Base-by-base conservation (phyloP, 2,888 invertebrate genomes). In the Synergus umbraculus region DNA sequence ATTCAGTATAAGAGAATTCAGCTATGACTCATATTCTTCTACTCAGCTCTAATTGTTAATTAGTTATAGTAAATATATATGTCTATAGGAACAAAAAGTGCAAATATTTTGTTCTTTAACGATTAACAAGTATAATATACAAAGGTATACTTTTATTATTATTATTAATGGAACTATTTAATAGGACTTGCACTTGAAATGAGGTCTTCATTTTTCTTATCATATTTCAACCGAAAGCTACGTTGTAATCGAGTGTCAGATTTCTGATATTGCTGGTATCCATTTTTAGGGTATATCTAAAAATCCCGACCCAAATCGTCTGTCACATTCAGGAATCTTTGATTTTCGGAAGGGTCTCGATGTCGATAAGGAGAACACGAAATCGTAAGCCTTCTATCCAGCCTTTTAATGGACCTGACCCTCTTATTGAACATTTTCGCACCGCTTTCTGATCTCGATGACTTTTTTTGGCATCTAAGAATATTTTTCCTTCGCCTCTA, bases 321-420 rank as follows among this genome's bases (percentile, higher is more conserved):
- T 44, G 44, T 44, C 22, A 43, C 66, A 22, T 65, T 22, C 44
- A 18, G 22, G 22, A 67, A 44, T 12, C 67, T 22, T 44, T 67
- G 67, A 66, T 18, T 66, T 66, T 66, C 44, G n/a, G 15, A 43
- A 66, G 18, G 15, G 41, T 46, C 67, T 46, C 67, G 22, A 67
- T 46, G 67, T 46, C 44, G 22, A 67, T 18, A 44, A 66, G 18
- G 22, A 67, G 46, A 46, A 46, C 44, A 9, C 22, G 44, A 46
- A 67, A 67, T 67, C 22, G n/a, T 67, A 46, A 13, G 44, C 10
- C 67, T 22, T 66, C 66, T 22, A 44, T 67, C 67, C 41, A 37
- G 13, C 15, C 65, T 12, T 44, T 67, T 67, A 46, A 67, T 67
- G 67, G 18, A n/a, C 18, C n/a, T 67, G 44, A 22, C 43, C 43